These are phyloP conservation scores for Resseliella maxima DNA, from an alignment of 2,888 invertebrate genomes.

Conservation along the genomic window DNA sequence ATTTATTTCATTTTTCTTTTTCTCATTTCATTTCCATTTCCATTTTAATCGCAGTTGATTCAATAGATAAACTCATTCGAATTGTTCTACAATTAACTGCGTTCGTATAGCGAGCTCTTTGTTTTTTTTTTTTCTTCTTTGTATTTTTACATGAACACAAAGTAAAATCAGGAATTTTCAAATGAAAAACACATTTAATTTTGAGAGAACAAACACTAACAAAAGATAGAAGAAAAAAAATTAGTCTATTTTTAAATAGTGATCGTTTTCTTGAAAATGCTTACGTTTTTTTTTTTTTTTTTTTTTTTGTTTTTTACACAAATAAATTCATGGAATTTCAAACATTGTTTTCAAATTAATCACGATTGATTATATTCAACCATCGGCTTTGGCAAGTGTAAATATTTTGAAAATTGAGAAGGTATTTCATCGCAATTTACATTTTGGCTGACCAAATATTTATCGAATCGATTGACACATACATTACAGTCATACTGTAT, in stretches of 20 bases:
- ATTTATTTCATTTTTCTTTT: background rate
- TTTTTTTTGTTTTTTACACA: too few species aligned
- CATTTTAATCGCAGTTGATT: background rate
- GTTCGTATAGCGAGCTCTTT: background rate
- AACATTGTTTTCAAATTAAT: too few species aligned
- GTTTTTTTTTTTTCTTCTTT: background rate
- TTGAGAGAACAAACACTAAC: too few species aligned
- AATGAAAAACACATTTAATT: too few species aligned
- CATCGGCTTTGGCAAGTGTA: too few species aligned
- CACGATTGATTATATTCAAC: background rate
- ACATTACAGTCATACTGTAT: background rate
- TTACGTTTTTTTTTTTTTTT: background rate
- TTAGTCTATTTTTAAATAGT: background rate
- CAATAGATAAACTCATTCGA: background rate
- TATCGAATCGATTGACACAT: conserved; percentile 1
- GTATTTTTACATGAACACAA: too few species aligned
- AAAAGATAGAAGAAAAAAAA: too few species aligned
- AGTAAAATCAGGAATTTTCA: too few species aligned
- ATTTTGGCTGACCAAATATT: background rate
- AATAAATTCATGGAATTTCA: too few species aligned
- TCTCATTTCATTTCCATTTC: background rate
- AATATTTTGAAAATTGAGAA: background rate
- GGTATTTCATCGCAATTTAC: background rate
- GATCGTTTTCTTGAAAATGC: background rate
- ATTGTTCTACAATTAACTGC: conserved; percentile 21